Base-by-base conservation (phyloP, 37 sponge, comb jelly and placozoan species). In the Halichondria panicea region DNA sequence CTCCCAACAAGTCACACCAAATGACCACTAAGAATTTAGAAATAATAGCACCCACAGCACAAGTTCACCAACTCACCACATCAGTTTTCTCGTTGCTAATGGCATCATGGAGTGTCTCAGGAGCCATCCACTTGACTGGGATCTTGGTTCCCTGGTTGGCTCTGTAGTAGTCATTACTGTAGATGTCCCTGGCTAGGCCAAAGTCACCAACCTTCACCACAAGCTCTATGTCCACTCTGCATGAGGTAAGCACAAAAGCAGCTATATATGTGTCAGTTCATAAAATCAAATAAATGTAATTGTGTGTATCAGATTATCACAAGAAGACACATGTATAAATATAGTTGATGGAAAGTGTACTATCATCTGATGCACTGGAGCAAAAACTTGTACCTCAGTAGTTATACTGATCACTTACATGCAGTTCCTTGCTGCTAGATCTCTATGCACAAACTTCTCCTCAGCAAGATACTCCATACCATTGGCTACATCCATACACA, bases 21-120 rank as follows among this genome's bases (percentile, higher is more conserved):
- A 75, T 75, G 76, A 75, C 76, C 76, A 75, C 76, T 75, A 33
- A n/a, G n/a, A n/a, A n/a, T n/a, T n/a, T n/a, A n/a, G n/a, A n/a
- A n/a, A n/a, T n/a, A n/a, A n/a, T n/a, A n/a, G n/a, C n/a, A n/a
- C n/a, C n/a, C n/a, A n/a, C n/a, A n/a, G n/a, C n/a, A n/a, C n/a
- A n/a, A n/a, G n/a, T n/a, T n/a, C 25, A 22, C 8, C 11, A 36
- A 22, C 77, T 64, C 39, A 81, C 81, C 4, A 81, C 72, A 44
- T 81, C 81, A 48, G 71, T 71, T 55, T 61, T 81, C 55, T 81
- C 81, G 1, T 32, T 71, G 54, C 46, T 55, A 0, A 81, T 69
- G 35, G 34, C 61, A 68, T 81, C 81, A 43, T 59, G 30, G 12
- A 81, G 72, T 22, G 48, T 61, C 61, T 81, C 81, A 32, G 81